Evolutionary conservation across 2,797 vertebrate species (phyloP).

Genomic region (Ciconia nigra): DNA sequence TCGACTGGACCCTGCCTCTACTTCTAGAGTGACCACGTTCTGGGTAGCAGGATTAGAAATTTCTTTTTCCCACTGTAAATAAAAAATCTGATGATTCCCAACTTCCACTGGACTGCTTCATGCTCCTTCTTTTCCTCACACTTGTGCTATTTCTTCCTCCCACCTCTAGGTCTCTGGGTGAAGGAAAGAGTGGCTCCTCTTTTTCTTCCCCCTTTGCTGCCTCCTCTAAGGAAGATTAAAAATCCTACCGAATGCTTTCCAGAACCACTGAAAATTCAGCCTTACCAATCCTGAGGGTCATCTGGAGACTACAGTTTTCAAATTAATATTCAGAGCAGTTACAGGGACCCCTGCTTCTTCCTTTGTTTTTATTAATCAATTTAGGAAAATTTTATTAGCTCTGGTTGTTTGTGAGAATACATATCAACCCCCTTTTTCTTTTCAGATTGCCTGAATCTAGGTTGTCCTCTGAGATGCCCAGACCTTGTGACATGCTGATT

Average conservation of each 20-base stretch:
- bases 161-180: background rate
- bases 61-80: background rate
- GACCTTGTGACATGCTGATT: background rate
- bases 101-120: background rate
- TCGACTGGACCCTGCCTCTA: background rate
- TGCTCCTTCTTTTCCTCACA: background rate
- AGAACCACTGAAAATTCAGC: background rate
- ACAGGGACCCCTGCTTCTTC: background rate
- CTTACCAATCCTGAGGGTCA: background rate
- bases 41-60: background rate
- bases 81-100: background rate
- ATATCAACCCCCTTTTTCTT: background rate
- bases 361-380: slow-evolving; percentile 5
- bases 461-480: background rate
- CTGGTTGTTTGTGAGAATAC: slow-evolving; percentile 6
- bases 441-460: background rate
- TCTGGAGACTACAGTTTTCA: background rate
- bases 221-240: background rate
- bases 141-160: background rate
- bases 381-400: slow-evolving; percentile 20
- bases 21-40: background rate
- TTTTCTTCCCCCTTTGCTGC: background rate
- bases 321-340: slow-evolving; percentile 13
- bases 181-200: background rate
- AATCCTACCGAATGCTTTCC: background rate